Evolutionary conservation across 2,888 invertebrate genomes (phyloP).

Genomic region (Agriotes lineatus): DNA sequence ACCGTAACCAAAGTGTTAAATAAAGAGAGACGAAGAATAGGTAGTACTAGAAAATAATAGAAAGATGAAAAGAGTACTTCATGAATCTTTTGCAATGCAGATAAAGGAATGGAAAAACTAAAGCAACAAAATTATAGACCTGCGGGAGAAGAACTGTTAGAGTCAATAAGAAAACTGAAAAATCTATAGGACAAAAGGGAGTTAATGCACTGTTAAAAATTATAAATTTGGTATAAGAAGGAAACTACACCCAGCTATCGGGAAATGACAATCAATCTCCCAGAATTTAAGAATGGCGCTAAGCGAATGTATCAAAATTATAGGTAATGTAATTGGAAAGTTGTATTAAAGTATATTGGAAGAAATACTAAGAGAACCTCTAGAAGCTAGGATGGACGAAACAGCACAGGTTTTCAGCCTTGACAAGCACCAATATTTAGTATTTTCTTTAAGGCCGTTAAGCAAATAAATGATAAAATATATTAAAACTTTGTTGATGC

Average conservation of each 20-base stretch:
- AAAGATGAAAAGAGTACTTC: background rate
- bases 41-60: background rate
- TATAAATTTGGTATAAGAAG: background rate
- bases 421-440: background rate
- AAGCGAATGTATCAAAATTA: too few species aligned
- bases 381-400: background rate
- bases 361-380: background rate
- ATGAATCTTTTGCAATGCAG: background rate
- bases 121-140: background rate
- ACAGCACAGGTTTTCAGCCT: background rate
- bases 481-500: background rate
- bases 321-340: background rate
- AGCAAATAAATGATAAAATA: background rate
- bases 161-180: background rate
- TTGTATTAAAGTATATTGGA: background rate
- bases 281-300: background rate
- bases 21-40: background rate
- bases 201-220: background rate
- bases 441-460: background rate
- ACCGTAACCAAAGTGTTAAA: background rate
- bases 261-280: background rate
- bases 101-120: background rate
- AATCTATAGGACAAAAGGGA: background rate
- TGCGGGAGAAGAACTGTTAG: too few species aligned
- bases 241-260: background rate